Evolutionary conservation across 1,140 invertebrate species (phyloP).

Genomic region (Drosophila subpulchrella): DNA sequence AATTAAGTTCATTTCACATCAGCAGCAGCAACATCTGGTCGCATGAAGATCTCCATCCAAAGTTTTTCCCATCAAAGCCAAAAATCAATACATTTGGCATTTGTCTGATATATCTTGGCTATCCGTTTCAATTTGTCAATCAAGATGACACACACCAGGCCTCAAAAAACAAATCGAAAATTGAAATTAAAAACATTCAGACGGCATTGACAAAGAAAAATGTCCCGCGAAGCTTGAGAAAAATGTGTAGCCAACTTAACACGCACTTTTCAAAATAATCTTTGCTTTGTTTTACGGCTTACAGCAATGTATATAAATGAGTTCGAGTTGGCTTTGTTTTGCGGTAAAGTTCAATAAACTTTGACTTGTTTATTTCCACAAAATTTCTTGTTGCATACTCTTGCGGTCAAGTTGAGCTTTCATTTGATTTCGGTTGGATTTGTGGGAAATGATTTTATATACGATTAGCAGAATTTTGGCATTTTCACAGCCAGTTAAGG

Average conservation of each 20-base stretch:
- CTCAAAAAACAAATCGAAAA: conserved; percentile 34
- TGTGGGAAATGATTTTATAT: background rate
- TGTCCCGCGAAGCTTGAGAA: conserved; percentile 15
- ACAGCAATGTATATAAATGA: conserved; percentile 20
- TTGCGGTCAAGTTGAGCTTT: conserved; percentile 2
- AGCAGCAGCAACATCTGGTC: conserved; percentile 29
- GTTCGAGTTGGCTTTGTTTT: conserved; percentile 8
- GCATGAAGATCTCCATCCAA: background rate
- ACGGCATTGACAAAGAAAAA: conserved; percentile 51
- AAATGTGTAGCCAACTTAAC: conserved; percentile 12
- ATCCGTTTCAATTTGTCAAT: conserved; percentile 73
- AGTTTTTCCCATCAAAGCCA: background rate
- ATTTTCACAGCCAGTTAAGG: background rate
- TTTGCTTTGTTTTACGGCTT: conserved; percentile 12
- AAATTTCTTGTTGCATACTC: conserved; percentile 13
- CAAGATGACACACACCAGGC: conserved; percentile 56
- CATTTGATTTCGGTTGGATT: conserved; percentile 26
- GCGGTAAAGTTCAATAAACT: conserved; percentile 34
- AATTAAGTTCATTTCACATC: conserved; percentile 53
- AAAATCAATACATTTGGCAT: conserved; percentile 45
- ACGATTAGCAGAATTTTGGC: background rate
- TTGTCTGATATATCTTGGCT: conserved; percentile 48
- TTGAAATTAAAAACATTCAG: conserved; percentile 69
- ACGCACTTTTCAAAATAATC: conserved; percentile 11
- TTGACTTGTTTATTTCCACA: conserved; percentile 3